Conservation (phyloP, 2,888 invertebrate genomes). For the Phanerotoma sp. region DNA sequence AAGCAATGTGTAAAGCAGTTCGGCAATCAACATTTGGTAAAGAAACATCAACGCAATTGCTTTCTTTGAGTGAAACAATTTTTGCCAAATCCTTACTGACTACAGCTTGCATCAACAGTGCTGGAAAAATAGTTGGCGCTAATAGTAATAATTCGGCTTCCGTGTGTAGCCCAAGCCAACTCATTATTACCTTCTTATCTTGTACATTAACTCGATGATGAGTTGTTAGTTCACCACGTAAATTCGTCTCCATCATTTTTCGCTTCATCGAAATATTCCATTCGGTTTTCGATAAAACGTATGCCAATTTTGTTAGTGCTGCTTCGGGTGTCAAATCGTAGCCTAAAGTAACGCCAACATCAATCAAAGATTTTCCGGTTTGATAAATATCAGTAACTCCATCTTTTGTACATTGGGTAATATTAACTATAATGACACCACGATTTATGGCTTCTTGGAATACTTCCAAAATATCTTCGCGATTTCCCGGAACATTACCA, state of each 20-base stretch:
- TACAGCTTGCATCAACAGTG: slow-evolving; percentile 69
- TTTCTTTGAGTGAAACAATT: slow-evolving; percentile 59
- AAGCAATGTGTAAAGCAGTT: slow-evolving; percentile 81
- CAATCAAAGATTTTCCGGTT: slow-evolving; percentile 66
- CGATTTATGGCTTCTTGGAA: slow-evolving; percentile 70
- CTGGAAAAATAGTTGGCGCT: slow-evolving; percentile 67
- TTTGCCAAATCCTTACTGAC: slow-evolving; percentile 60
- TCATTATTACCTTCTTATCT: slow-evolving; percentile 64
- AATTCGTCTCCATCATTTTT: slow-evolving; percentile 74
- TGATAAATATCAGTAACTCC: slow-evolving; percentile 80
- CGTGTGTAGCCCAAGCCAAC: slow-evolving; percentile 61
- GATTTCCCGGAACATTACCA: slow-evolving; percentile 87
- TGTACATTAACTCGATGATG: slow-evolving; percentile 47
- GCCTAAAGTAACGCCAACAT: slow-evolving; percentile 70
- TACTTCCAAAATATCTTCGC: slow-evolving; percentile 75
- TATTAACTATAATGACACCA: slow-evolving; percentile 87
- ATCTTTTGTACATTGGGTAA: slow-evolving; percentile 87
- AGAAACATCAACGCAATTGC: slow-evolving; percentile 78
- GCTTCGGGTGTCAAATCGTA: slow-evolving; percentile 94
- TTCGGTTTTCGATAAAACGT: slow-evolving; percentile 79
- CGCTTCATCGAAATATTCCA: slow-evolving; percentile 68
- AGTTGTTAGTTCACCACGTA: slow-evolving; percentile 79
- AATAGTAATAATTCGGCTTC: slow-evolving; percentile 62
- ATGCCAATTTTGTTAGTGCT: slow-evolving; percentile 86
- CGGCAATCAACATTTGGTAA: slow-evolving; percentile 72